Conservation (phyloP, 2,888 invertebrate species). For the Aporophyla lueneburgensis region DNA sequence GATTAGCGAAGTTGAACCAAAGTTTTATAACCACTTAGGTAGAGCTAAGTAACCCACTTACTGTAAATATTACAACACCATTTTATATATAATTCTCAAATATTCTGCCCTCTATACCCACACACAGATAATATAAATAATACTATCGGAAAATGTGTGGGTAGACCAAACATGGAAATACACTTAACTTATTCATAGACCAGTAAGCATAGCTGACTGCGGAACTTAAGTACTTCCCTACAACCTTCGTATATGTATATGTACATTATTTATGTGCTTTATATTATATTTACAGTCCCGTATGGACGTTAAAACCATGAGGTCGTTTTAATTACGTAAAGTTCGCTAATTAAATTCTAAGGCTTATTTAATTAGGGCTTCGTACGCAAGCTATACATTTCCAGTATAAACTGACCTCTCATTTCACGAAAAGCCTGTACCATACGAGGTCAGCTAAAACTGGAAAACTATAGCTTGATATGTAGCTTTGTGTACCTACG, state of each 20-base stretch:
- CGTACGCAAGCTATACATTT: too few relatives aligned
- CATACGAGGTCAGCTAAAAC: too few relatives aligned
- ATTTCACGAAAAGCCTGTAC: too few relatives aligned
- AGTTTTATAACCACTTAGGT: constrained; percentile 4
- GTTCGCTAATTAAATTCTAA: constrained; percentile 37
- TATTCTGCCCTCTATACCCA: constrained; percentile 12
- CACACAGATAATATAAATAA: background rate
- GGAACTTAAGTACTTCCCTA: constrained; percentile 28
- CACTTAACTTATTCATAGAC: constrained; percentile 42
- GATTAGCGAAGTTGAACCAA: background rate
- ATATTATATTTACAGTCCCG: constrained; percentile 30
- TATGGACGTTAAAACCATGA: constrained; percentile 34
- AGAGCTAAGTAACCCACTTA: background rate
- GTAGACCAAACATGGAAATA: constrained; percentile 41
- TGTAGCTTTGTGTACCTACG: too few relatives aligned
- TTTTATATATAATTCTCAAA: constrained; percentile 6
- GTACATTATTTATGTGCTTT: constrained; percentile 32
- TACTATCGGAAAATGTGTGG: background rate
- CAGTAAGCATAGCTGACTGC: constrained; percentile 14
- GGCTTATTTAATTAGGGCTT: constrained; percentile 46
- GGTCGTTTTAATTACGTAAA: constrained; percentile 48
- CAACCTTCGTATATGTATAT: constrained; percentile 38
- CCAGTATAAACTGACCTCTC: too few relatives aligned
- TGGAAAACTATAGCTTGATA: too few relatives aligned
- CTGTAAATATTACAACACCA: background rate